Evolutionary conservation across 2,113 vertebrate species (phyloP).

Genomic region (Riparia riparia): DNA sequence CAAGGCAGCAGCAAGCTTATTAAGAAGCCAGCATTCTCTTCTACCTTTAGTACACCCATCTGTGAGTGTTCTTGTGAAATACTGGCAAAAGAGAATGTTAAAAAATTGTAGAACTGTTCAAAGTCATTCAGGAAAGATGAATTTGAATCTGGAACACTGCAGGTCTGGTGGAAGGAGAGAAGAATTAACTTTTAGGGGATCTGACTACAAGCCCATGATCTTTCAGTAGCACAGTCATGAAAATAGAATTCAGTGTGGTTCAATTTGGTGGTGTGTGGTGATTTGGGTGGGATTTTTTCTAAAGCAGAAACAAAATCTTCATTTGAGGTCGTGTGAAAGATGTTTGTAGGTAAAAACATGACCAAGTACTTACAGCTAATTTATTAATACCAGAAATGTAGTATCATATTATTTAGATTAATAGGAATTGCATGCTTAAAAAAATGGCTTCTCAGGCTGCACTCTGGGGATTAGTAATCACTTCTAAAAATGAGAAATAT

Average conservation of each 20-base stretch:
- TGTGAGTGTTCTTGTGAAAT: neutral
- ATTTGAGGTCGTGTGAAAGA: neutral
- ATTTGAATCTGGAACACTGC: neutral
- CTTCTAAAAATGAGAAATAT: neutral
- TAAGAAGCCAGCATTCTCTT: neutral
- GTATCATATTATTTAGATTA: neutral
- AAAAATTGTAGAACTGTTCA: neutral
- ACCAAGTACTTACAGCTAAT: neutral
- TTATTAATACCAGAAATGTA: neutral
- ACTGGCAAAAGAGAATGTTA: neutral
- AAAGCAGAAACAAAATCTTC: neutral
- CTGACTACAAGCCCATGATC: neutral
- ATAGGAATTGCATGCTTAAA: neutral
- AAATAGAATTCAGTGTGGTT: neutral
- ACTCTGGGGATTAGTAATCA: neutral
- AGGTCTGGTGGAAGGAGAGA: neutral
- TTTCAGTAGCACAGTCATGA: neutral
- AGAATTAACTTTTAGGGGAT: neutral
- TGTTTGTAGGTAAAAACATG: neutral
- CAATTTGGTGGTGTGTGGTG: neutral
- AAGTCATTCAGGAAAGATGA: neutral
- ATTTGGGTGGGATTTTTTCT: neutral
- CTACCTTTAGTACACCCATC: neutral
- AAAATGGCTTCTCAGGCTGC: neutral
- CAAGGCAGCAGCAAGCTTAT: conserved; percentile 28